These are phyloP conservation scores for Lordiphosa clarofinis DNA, from an alignment of 1,140 invertebrate genomes.

Conservation along the genomic window DNA sequence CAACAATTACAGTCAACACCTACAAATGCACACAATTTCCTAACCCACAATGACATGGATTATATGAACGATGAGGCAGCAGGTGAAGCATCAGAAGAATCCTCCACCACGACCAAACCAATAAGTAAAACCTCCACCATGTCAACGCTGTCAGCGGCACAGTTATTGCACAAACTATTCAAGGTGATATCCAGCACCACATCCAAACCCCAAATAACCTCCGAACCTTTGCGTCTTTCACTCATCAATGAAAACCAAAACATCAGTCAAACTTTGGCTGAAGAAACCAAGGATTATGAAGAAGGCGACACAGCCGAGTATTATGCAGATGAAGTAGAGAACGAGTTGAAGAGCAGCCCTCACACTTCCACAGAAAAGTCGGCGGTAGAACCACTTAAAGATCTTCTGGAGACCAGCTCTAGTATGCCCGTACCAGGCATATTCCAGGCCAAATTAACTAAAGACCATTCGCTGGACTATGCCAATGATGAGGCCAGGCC, in stretches of 20 bases:
- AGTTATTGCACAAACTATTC: slow-evolving; percentile 43
- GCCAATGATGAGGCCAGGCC: slow-evolving; percentile 41
- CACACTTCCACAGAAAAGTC: neutral
- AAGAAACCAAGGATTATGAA: slow-evolving; percentile 40
- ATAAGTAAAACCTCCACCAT: slow-evolving; percentile 19
- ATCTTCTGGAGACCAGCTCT: slow-evolving; percentile 27
- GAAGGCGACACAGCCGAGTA: slow-evolving; percentile 33
- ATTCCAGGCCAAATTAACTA: slow-evolving; percentile 18
- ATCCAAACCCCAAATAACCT: slow-evolving; percentile 51
- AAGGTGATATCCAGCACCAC: slow-evolving; percentile 43
- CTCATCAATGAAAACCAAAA: slow-evolving; percentile 29
- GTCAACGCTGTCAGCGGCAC: slow-evolving; percentile 47
- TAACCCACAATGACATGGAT: slow-evolving; percentile 25
- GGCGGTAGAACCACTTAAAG: neutral
- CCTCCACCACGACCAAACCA: slow-evolving; percentile 10
- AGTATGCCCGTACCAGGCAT: slow-evolving; percentile 12
- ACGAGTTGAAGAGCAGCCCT: slow-evolving; percentile 7
- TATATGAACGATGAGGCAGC: slow-evolving; percentile 45
- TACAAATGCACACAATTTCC: slow-evolving; percentile 20
- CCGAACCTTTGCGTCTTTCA: slow-evolving; percentile 48
- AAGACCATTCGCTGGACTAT: slow-evolving; percentile 48
- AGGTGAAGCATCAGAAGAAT: neutral
- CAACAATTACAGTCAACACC: slow-evolving; percentile 13
- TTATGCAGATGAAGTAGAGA: slow-evolving; percentile 27
- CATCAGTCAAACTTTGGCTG: neutral